Percentiles rank a stretch among this genome's conserved stretches.
These are phyloP conservation scores for Agrotis puta DNA, from an alignment of 2,888 invertebrate genomes.

Conservation along the genomic window DNA sequence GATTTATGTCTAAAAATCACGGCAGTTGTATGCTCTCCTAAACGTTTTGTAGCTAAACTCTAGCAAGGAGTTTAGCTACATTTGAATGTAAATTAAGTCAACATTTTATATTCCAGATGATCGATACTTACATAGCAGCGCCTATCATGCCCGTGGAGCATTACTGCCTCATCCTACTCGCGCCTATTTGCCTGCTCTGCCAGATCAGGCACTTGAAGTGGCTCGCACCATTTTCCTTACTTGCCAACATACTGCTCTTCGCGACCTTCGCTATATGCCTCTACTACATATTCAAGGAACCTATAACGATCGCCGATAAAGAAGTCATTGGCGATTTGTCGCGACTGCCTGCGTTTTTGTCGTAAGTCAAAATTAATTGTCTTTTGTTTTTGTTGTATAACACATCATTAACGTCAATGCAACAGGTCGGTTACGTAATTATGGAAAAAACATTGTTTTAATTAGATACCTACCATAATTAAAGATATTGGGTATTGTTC, in stretches of 20 bases:
- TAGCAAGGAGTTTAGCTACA: too few species aligned
- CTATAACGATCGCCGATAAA: constrained; percentile 85
- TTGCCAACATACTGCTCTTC: constrained; percentile 96
- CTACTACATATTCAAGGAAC: constrained; percentile 94
- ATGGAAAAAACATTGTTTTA: not conserved
- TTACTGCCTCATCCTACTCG: constrained; percentile 82
- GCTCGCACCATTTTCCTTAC: constrained; percentile 96
- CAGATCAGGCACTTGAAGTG: constrained; percentile 94
- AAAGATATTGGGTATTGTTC: not conserved
- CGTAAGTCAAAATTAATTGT: constrained; percentile 76
- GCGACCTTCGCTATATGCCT: constrained; percentile 95
- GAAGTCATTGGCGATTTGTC: constrained; percentile 88
- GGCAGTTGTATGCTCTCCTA: not conserved
- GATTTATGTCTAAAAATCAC: too few species aligned
- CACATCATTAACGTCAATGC: not conserved
- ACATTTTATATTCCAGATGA: constrained; percentile 76
- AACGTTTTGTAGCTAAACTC: too few species aligned
- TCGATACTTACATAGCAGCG: constrained; percentile 81
- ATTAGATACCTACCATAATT: not conserved
- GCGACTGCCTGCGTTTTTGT: constrained; percentile 96
- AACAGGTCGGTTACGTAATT: not conserved
- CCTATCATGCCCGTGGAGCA: constrained; percentile 79
- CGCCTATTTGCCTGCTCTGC: constrained; percentile 83
- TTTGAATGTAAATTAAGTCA: not conserved
- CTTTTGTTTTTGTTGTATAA: not conserved